Percentiles rank a stretch among this genome's conserved stretches.
Evolutionary conservation across 2,888 invertebrate species (phyloP).

Genomic region (Chorisops tibialis): DNA sequence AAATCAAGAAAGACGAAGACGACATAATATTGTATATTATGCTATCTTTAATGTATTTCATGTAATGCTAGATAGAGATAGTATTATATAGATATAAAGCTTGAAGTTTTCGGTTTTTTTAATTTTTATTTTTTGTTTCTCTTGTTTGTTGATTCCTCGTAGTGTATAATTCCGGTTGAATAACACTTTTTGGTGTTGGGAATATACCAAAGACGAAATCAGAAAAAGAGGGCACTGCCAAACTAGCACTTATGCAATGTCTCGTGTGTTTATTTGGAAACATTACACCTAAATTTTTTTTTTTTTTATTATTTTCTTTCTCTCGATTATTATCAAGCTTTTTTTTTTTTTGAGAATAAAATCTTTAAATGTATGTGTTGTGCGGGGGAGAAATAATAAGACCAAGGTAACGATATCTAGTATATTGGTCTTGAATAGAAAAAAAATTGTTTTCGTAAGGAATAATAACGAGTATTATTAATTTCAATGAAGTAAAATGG

Average conservation of each 20-base stretch:
- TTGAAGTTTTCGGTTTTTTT: too few species aligned
- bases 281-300: neutral
- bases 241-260: slow-evolving; percentile 11
- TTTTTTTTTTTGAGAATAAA: neutral
- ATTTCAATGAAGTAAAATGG: neutral
- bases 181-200: slow-evolving; percentile 9
- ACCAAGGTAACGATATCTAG: slow-evolving; percentile 18
- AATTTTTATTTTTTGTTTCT: too few species aligned
- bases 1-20: too few species aligned
- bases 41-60: too few species aligned
- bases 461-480: neutral
- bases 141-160: neutral
- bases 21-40: too few species aligned
- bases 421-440: slow-evolving; percentile 15
- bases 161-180: slow-evolving; percentile 13
- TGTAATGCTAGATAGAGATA: too few species aligned
- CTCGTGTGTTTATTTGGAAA: slow-evolving; percentile 18
- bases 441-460: neutral
- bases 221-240: neutral
- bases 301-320: neutral
- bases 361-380: neutral
- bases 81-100: too few species aligned
- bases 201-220: neutral
- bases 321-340: neutral
- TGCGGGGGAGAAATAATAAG: slow-evolving; percentile 12